Base-by-base conservation (phyloP, 2,888 invertebrate genomes). In the Dolichomitus sp. region DNA sequence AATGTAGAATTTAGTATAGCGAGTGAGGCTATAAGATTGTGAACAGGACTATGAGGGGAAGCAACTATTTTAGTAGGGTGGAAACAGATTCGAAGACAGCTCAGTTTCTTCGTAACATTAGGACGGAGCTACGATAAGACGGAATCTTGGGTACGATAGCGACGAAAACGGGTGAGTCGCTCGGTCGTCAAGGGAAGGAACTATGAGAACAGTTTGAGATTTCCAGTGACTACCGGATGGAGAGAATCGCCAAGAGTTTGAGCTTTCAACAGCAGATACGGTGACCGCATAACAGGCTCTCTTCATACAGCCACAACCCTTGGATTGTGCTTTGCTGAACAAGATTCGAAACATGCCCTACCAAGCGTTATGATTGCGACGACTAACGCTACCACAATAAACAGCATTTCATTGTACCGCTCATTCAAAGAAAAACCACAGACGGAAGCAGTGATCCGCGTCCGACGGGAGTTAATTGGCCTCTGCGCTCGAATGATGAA, bases 401-500 rank as follows among this genome's bases (percentile, higher is more conserved):
- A 77, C 19, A 50, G 42, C 45, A n/a, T 48, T 72, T 59, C 42
- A 30, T 12, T 17, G 30, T 42, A 9, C n/a, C 17, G 14, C 57
- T 14, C 45, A n/a, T 68, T 74, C 74, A 81, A 83, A 69, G 69
- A 37, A 74, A 75, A 74, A 81, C 81, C 45, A 74, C 72, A 52
- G 57, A 70, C 70, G 52, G 75, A 73, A 68, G 65, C 68, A 75
- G 19, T 65, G 70, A 75, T 52, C 54, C 59, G 66, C 72, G 66
- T 27, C 65, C 68, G 78, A 77, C 66, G 52, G 65, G 72, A 70
- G 68, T 86, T 85, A 86, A 87, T 86, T 86, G 84, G 84, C 78
- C 37, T 65, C 33, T 37, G 83, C 83, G 81, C 81, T 84, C 77
- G 84, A 86, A 86, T 84, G 84, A 86, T 86, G 87, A 87, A 86